Evolutionary conservation across 2,888 invertebrate species (phyloP).

Genomic region (Tenthredo scrophulariae): DNA sequence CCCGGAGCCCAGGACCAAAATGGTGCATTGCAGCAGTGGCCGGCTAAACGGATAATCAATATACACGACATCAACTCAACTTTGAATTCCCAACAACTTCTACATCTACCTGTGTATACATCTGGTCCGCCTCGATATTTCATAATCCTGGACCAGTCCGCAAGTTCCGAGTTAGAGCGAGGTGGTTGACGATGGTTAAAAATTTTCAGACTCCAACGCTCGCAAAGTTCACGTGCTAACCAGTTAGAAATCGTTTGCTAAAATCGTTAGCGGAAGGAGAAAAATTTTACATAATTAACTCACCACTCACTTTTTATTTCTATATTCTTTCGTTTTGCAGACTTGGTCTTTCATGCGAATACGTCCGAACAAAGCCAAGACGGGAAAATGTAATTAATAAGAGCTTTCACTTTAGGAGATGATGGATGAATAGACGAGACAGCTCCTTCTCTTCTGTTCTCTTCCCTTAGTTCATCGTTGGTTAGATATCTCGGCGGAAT

Average conservation of each 20-base stretch:
- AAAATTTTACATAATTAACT: not conserved
- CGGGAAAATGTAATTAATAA: slow-evolving; percentile 29
- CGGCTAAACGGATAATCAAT: slow-evolving; percentile 72
- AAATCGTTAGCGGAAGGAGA: not conserved
- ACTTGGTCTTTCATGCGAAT: not conserved
- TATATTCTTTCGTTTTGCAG: not conserved
- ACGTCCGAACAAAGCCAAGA: not conserved
- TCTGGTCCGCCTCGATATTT: not conserved
- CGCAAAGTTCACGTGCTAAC: not conserved
- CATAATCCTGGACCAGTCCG: not conserved
- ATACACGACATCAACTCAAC: slow-evolving; percentile 71
- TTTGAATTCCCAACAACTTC: slow-evolving; percentile 64
- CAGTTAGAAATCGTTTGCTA: not conserved
- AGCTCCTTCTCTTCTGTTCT: not conserved
- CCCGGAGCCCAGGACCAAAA: slow-evolving; percentile 30
- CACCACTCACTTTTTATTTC: not conserved
- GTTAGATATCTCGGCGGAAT: not conserved
- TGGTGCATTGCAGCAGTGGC: slow-evolving; percentile 74
- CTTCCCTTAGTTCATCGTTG: not conserved
- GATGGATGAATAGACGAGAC: slow-evolving; percentile 39
- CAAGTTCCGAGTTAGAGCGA: not conserved
- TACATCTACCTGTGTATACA: slow-evolving; percentile 28
- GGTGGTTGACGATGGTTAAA: slow-evolving; percentile 7
- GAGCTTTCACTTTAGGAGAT: slow-evolving; percentile 30
- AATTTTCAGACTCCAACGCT: not conserved